Base-by-base conservation (phyloP, 2,888 invertebrate genomes). In the Electrophaes corylata region DNA sequence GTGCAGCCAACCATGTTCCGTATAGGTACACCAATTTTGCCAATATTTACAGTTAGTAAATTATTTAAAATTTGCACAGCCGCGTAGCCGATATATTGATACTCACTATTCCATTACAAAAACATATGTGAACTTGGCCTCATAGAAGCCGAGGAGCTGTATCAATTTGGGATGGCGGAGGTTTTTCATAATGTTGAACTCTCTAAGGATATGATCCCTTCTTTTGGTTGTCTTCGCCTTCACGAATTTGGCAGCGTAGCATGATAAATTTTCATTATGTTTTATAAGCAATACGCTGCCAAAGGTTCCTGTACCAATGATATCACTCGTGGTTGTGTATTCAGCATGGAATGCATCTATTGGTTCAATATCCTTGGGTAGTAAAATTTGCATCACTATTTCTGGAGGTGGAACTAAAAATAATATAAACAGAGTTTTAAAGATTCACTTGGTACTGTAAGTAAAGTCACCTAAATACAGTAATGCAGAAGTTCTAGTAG, bases 111-210 rank as follows among this genome's bases (percentile, higher is more conserved):
- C 98, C 90, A 96, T 96, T 35, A 98, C 94, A 90, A 98, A 95
- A 57, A 97, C 94, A 75, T 96, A 95, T 79, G 96, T 52, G 3
- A 68, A 65, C n/a, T 57, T 62, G 6, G 64, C 50, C 0, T 60
- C 41, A 50, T 72, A 81, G 1, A 75, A 72, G 6, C 71, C 75
- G 3, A 71, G 54, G 4, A 81, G 65, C 76, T 96, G 96, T 6
- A 98, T 92, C 0, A 99, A 92, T 71, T 97, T 96, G 2, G 96
- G 96, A 88, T 98, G 98, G 57, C 94, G 89, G 50, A 99, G 87
- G 18, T 93, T 89, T 72, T 96, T 96, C 97, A 98, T 97, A 60
- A 98, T 96, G 61, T 95, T 94, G 52, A 97, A 96, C 88, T 98
- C 98, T 61, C 96, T 95, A 53, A 94, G 91, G 4, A 96, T 96